Conservation (phyloP, 2,113 vertebrate genomes). For the Orientallactaga bullata region DNA sequence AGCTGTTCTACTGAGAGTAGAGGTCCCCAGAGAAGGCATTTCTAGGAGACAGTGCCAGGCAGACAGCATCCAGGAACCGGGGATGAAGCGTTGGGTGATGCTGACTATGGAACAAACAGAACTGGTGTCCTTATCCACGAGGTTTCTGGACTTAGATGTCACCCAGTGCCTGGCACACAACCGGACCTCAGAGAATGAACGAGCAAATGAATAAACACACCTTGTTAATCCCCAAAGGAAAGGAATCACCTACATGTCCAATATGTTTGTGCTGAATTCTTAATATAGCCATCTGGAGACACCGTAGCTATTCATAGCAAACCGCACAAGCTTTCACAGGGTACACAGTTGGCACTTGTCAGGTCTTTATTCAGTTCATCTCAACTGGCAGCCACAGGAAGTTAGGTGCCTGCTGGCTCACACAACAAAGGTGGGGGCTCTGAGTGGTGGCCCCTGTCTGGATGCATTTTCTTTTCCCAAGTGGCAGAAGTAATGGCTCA, state of each 20-base stretch:
- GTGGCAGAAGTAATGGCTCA: neutral
- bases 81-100: neutral
- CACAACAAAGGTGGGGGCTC: neutral
- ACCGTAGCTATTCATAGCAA: neutral
- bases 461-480: neutral
- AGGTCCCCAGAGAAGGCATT: conserved; percentile 50
- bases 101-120: neutral
- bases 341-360: neutral
- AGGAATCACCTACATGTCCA: neutral
- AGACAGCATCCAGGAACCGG: neutral
- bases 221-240: neutral
- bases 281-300: conserved; percentile 1
- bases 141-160: neutral
- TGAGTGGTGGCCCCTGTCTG: neutral
- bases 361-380: neutral
- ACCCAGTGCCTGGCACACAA: neutral
- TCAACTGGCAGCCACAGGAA: neutral
- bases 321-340: neutral
- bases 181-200: neutral
- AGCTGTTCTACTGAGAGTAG: conserved; percentile 28
- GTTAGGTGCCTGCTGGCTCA: accelerated
- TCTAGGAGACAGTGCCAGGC: conserved; percentile 61
- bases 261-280: conserved; percentile 31
- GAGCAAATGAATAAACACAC: neutral
- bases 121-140: neutral